These are phyloP conservation scores for Orthosia incerta DNA, from an alignment of 2,888 invertebrate species.

Conservation along the genomic window DNA sequence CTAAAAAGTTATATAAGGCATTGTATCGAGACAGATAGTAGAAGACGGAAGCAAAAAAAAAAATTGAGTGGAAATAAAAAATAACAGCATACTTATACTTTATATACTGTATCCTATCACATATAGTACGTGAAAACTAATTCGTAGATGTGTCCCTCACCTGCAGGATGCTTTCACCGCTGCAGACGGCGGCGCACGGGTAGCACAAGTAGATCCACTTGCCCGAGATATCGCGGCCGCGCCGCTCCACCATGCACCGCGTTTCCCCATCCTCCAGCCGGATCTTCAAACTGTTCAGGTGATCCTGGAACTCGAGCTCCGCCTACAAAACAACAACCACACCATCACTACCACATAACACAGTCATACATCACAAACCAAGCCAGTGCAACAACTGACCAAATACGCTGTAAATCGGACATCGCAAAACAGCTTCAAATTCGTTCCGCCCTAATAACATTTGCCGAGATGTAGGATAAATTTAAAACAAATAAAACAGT, in stretches of 20 bases:
- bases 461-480: conserved; percentile 62
- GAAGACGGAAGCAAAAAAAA: too few species aligned
- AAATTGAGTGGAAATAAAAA: too few species aligned
- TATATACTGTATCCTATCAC: neutral
- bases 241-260: conserved; percentile 87
- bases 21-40: too few species aligned
- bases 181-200: conserved; percentile 89
- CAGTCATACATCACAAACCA: conserved; percentile 4
- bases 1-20: too few species aligned
- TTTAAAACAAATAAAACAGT: conserved; percentile 78
- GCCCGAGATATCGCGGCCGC: conserved; percentile 83
- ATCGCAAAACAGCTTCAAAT: conserved; percentile 2
- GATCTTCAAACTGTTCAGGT: conserved; percentile 86
- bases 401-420: neutral
- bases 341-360: conserved; percentile 25
- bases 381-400: conserved; percentile 40
- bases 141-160: conserved; percentile 63
- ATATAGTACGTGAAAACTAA: neutral
- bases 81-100: too few species aligned
- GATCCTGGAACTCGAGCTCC: conserved; percentile 85
- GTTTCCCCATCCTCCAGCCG: conserved; percentile 84
- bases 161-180: conserved; percentile 86
- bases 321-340: conserved; percentile 76
- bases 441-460: conserved; percentile 38
- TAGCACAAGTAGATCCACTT: conserved; percentile 89